A percentile compares a stretch with the other conserved stretches of the same genome.
phyloP scores from a whole-genome alignment of 2,888 invertebrate genomes.

The Deroplatys truncata region DNA sequence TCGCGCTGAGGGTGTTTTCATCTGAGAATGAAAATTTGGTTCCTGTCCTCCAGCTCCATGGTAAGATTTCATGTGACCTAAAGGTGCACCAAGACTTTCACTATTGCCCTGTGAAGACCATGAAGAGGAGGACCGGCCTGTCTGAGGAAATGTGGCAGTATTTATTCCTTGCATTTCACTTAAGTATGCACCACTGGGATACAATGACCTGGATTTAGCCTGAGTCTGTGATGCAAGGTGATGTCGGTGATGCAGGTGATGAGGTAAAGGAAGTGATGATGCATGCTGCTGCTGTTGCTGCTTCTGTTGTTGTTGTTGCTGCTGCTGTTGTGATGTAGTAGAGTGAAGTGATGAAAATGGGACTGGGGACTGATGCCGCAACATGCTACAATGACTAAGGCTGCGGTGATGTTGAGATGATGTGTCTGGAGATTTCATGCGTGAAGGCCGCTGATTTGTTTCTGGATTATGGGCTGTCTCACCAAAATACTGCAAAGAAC shows the following conservation, averaged over 20 bases:
- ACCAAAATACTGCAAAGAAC: constrained; percentile 70
- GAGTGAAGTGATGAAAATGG: constrained; percentile 9
- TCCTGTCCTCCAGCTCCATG: background rate
- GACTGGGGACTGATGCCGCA: constrained; percentile 15
- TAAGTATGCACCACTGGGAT: background rate
- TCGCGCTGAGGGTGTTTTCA: background rate
- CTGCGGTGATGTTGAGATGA: background rate
- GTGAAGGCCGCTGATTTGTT: constrained; percentile 64
- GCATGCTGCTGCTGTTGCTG: constrained; percentile 36
- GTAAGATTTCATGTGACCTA: background rate
- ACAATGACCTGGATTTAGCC: background rate
- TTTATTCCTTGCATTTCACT: background rate
- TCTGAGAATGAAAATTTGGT: background rate
- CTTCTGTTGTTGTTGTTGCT: constrained; percentile 36
- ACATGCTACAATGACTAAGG: constrained; percentile 3
- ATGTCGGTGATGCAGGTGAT: constrained; percentile 27
- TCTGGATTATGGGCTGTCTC: constrained; percentile 88
- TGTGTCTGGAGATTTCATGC: constrained; percentile 46
- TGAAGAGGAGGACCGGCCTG: background rate
- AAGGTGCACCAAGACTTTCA: background rate
- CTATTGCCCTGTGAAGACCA: background rate
- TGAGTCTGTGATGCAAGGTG: background rate
- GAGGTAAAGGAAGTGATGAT: constrained; percentile 12
- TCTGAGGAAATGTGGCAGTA: background rate
- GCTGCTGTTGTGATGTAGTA: constrained; percentile 40